Conservation (phyloP, 2,797 vertebrate species). For the Xenops minutus region DNA sequence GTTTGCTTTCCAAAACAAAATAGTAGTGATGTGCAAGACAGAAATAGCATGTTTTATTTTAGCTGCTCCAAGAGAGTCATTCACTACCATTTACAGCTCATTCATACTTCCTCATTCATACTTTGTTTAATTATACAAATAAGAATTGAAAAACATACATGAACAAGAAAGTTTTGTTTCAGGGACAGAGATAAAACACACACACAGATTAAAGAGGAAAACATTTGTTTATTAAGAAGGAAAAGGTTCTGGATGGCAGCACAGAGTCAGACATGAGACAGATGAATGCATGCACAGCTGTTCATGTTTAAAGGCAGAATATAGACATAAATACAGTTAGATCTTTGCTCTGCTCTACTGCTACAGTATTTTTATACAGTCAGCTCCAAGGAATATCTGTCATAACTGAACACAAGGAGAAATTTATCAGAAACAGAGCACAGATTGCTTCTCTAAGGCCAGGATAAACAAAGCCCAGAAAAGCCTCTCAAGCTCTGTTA, state of each 20-base stretch:
- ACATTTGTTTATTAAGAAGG: conserved; percentile 69
- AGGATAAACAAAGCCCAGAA: conserved; percentile 71
- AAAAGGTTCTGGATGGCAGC: conserved; percentile 65
- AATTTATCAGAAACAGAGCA: conserved; percentile 75
- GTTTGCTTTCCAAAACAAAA: conserved; percentile 31
- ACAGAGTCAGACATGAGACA: conserved; percentile 62
- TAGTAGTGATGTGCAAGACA: neutral
- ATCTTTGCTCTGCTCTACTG: conserved; percentile 67
- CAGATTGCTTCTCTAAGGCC: conserved; percentile 43
- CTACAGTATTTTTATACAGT: conserved; percentile 71
- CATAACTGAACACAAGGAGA: conserved; percentile 67
- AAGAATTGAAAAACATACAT: conserved; percentile 43
- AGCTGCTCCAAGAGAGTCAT: neutral
- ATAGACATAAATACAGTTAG: conserved; percentile 74
- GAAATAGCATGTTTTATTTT: conserved; percentile 33
- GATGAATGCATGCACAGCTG: conserved; percentile 74
- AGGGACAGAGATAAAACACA: conserved; percentile 54
- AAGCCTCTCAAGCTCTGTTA: conserved; percentile 35
- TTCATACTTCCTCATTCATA: neutral
- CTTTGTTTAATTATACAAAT: conserved; percentile 67
- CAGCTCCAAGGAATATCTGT: conserved; percentile 73
- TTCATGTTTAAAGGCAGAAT: conserved; percentile 75
- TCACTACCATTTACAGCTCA: neutral
- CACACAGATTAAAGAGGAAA: conserved; percentile 56
- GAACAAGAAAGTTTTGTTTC: conserved; percentile 55